Conservation (phyloP, 2,797 vertebrate genomes). For the Mustela erminea region DNA sequence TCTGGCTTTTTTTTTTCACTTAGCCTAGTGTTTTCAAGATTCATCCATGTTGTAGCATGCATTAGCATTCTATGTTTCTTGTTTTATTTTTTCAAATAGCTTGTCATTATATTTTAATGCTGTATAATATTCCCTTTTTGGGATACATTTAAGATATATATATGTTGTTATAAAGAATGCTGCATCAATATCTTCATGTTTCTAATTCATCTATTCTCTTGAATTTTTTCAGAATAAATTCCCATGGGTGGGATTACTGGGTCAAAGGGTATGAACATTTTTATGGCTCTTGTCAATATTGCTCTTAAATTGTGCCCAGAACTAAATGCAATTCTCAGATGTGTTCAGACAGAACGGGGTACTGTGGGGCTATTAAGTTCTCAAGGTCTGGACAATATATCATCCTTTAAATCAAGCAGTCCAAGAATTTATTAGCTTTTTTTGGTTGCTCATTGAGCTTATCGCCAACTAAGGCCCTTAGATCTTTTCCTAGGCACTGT, state of each 20-base stretch:
- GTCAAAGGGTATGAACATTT: constrained; percentile 83
- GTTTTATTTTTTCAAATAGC: constrained; percentile 26
- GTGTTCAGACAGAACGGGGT: constrained; percentile 77
- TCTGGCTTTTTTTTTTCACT: constrained; percentile 42
- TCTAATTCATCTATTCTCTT: constrained; percentile 72
- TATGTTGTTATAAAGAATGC: constrained; percentile 54
- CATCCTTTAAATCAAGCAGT: constrained; percentile 79
- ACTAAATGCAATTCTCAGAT: constrained; percentile 80
- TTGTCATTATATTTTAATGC: constrained; percentile 56
- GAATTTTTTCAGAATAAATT: constrained; percentile 80
- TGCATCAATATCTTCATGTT: constrained; percentile 55
- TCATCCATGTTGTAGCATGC: not conserved
- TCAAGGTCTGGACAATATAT: constrained; percentile 81
- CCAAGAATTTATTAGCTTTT: constrained; percentile 76
- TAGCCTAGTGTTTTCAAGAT: constrained; percentile 30
- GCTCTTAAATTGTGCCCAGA: constrained; percentile 80
- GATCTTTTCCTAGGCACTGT: constrained; percentile 37
- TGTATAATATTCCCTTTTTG: constrained; percentile 34
- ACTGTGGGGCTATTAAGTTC: constrained; percentile 78
- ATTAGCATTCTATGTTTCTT: not conserved
- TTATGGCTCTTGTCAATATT: constrained; percentile 83
- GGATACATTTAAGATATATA: constrained; percentile 48
- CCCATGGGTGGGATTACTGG: constrained; percentile 76
- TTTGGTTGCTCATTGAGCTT: constrained; percentile 59
- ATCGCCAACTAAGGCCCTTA: not conserved